Percentiles rank a stretch among this genome's conserved stretches.
Conservation (phyloP, 2,113 vertebrate genomes). For the Campylorhamphus procurvoides region DNA sequence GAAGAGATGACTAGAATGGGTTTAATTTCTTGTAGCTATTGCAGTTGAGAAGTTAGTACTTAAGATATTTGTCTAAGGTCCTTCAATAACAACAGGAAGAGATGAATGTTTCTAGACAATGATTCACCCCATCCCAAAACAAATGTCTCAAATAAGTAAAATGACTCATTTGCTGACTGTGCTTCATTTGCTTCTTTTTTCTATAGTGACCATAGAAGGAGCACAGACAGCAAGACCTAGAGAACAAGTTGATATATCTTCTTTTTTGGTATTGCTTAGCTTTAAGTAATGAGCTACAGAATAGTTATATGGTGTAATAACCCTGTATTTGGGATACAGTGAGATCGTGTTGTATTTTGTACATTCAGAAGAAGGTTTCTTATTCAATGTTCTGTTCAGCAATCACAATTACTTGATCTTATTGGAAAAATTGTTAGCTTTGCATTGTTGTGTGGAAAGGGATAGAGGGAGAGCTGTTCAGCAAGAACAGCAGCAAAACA, state of each 20-base stretch:
- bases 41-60: neutral
- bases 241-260: neutral
- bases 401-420: neutral
- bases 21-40: neutral
- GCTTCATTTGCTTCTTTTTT: neutral
- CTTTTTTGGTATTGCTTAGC: neutral
- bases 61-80: neutral
- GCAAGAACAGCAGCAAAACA: neutral
- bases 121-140: slow-evolving; percentile 17
- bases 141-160: slow-evolving; percentile 15
- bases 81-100: neutral
- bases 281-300: neutral
- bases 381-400: neutral
- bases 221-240: neutral
- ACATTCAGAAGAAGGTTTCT: neutral
- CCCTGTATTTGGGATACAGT: neutral
- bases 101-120: neutral
- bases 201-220: slow-evolving; percentile 21
- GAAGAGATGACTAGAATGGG: neutral
- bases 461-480: neutral
- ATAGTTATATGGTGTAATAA: neutral
- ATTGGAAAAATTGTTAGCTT: neutral
- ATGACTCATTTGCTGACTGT: slow-evolving; percentile 19
- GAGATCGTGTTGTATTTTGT: neutral
- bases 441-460: neutral